Percentiles rank a stretch among this genome's conserved stretches.
Conservation (phyloP, 2,113 vertebrate genomes). For the Uropsilus gracilis region DNA sequence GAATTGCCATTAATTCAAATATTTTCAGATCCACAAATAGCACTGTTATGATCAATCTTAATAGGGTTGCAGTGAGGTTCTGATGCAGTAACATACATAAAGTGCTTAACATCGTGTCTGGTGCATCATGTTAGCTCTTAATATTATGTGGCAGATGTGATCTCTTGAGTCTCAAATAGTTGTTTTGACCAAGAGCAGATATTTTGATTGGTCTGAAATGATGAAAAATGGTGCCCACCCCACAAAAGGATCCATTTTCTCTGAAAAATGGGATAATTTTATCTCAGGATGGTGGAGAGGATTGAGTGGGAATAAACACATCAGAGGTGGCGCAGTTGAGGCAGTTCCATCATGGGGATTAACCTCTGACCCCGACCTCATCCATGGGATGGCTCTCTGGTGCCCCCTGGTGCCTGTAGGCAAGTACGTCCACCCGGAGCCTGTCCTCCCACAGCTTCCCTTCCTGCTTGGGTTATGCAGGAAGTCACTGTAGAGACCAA, state of each 20-base stretch:
- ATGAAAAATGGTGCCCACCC: neutral
- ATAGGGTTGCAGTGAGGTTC: neutral
- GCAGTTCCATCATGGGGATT: neutral
- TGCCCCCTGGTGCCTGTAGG: conserved; percentile 76
- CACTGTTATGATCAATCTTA: neutral
- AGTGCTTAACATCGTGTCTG: neutral
- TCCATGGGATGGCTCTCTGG: conserved; percentile 47
- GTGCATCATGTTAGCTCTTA: neutral
- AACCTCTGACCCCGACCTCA: neutral
- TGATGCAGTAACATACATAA: neutral
- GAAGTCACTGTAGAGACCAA: neutral
- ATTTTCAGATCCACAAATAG: neutral
- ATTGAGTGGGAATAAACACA: neutral
- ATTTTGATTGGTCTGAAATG: neutral
- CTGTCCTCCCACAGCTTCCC: neutral
- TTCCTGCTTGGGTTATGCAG: conserved; percentile 64
- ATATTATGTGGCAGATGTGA: neutral
- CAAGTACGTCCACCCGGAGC: conserved; percentile 20
- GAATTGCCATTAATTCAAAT: neutral
- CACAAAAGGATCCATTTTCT: neutral
- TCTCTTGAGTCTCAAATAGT: neutral
- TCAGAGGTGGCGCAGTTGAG: neutral
- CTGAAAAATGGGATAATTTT: neutral
- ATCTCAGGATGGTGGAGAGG: neutral
- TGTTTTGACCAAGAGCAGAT: conserved; percentile 26